Base-by-base conservation (phyloP, 2,113 vertebrate genomes). In the Atrichornis clamosus region DNA sequence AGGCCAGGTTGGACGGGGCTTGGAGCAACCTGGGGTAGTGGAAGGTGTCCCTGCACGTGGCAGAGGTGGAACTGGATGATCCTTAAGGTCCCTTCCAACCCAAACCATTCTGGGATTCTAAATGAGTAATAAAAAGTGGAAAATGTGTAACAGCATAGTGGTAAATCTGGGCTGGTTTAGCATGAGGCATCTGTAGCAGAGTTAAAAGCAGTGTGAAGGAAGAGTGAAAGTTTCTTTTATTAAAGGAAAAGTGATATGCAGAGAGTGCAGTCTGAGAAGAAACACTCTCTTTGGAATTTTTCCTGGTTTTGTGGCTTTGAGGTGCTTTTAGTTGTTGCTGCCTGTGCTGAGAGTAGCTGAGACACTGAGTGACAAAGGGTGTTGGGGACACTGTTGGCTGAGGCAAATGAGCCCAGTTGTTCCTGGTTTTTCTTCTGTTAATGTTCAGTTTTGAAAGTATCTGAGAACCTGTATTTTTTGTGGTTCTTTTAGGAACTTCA, bases 341-440 rank as follows among this genome's bases (percentile, higher is more conserved):
- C 11, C 27, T 33, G 63, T 47, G 18, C 37, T 52, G 13, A 46
- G 53, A 35, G 30, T 6, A 9, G 33, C 3, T 15, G 22, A 33
- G 42, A 44, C 28, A 26, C 41, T 47, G 87, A 30, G 62, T 13
- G 56, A 26, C 80, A 21, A 46, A 28, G 24, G 6, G 1, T 1
- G 2, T 10, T 44, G 30, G 28, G 8, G 22, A 28, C 12, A 27
- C 28, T 3, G 0, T 3, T 17, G 46, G 1, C 26, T 59, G 63
- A 49, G n/a, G 32, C n/a, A 53, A 26, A 49, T 9, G 7, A 65
- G 7, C 16, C 46, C 16, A 42, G 2, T 16, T 53, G 49, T 50
- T 70, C 1, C 0, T 33, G 26, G 4, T 8, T 82, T 70, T 46
- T 27, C 44, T 30, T 53, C 64, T 47, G 21, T 52, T 46, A 37